Evolutionary conservation across 2,797 vertebrate species (phyloP).

Genomic region (Novumbra hubbsi): DNA sequence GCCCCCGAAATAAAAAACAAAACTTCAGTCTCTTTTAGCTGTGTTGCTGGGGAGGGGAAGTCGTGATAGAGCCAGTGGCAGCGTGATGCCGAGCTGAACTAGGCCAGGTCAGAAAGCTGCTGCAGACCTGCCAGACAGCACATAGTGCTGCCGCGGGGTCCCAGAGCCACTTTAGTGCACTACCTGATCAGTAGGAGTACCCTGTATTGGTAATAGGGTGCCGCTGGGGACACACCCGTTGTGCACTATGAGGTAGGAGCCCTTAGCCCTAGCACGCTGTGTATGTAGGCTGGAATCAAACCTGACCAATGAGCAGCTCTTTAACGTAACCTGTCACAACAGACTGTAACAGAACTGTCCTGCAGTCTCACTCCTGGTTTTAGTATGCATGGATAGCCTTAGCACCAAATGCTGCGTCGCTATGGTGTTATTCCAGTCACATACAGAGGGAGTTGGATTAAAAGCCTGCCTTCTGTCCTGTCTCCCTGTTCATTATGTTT

Average conservation of each 20-base stretch:
- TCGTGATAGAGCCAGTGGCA: background rate
- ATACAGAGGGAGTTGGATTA: background rate
- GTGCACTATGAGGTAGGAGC: constrained; percentile 33
- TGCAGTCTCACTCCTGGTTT: background rate
- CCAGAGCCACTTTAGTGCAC: constrained; percentile 13
- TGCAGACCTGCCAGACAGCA: constrained; percentile 1
- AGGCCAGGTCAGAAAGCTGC: constrained; percentile 13
- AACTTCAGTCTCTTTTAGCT: background rate
- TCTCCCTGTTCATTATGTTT: background rate
- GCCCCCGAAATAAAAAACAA: background rate
- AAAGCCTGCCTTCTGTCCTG: background rate
- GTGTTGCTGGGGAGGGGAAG: constrained; percentile 11
- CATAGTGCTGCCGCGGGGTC: background rate
- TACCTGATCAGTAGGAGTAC: background rate
- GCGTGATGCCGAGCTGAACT: constrained; percentile 9
- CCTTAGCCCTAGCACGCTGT: background rate
- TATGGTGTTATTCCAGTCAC: background rate
- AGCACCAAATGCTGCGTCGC: background rate
- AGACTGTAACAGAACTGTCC: background rate
- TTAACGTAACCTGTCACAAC: background rate
- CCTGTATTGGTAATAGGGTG: background rate
- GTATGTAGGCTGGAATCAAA: background rate
- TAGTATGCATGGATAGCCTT: background rate
- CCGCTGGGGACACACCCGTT: background rate
- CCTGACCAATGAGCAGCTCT: background rate